Evolutionary conservation across 2,113 vertebrate genomes (phyloP).

Genomic region (Xyliphius kryptos): DNA sequence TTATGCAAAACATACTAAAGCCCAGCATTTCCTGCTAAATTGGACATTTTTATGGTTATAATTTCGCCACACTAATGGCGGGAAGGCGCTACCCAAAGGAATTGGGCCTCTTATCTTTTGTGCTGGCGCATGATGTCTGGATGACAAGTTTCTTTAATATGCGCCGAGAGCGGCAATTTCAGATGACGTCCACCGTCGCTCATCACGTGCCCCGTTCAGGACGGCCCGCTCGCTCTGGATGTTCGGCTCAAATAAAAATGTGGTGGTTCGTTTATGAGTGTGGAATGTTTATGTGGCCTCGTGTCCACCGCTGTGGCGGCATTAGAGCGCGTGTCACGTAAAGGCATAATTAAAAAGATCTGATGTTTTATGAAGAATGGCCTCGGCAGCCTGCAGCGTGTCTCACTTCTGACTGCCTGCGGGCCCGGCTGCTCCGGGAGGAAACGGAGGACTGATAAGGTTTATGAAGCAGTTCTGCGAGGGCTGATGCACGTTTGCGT

Average conservation of each 20-base stretch:
- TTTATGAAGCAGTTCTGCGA: neutral
- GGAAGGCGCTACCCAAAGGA: constrained; percentile 71
- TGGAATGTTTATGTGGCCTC: neutral
- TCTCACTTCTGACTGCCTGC: neutral
- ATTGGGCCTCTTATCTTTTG: constrained; percentile 67
- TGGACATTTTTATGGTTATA: constrained; percentile 90
- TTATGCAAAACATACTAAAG: constrained; percentile 92
- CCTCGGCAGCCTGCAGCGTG: neutral
- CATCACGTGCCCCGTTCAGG: constrained; percentile 39
- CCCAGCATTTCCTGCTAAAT: constrained; percentile 81
- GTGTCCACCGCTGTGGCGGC: too few species aligned
- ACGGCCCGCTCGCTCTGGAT: constrained; percentile 33
- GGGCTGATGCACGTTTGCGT: neutral
- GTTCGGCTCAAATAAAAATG: constrained; percentile 42
- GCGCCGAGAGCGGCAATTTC: constrained; percentile 62
- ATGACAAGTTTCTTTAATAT: constrained; percentile 81
- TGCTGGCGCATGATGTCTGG: constrained; percentile 70
- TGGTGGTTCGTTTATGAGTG: constrained; percentile 31
- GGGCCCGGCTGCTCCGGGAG: neutral
- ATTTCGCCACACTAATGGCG: constrained; percentile 82
- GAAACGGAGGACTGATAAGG: neutral
- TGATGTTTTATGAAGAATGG: neutral
- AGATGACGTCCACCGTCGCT: constrained; percentile 44
- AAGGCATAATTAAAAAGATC: constrained; percentile 11
- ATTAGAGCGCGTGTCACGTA: too few species aligned